phyloP scores from a whole-genome alignment of 2,888 invertebrate genomes.

The Matsumyia berberina region DNA sequence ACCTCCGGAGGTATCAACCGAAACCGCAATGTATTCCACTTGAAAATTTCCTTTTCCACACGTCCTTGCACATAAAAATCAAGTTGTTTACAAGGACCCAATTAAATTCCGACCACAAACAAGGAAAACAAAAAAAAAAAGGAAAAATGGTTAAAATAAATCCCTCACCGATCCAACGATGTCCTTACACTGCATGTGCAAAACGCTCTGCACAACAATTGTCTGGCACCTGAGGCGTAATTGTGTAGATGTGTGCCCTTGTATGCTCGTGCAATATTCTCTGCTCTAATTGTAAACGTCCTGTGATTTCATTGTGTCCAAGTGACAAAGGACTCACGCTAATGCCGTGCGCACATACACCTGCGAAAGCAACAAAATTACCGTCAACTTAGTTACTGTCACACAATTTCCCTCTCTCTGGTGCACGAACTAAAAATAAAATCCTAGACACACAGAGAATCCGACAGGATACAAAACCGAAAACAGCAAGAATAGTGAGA shows the following conservation, averaged over 20 bases:
- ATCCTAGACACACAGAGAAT: slow-evolving; percentile 4
- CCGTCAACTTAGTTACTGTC: slow-evolving; percentile 57
- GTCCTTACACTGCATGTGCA: slow-evolving; percentile 17
- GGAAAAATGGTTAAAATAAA: slow-evolving; percentile 19
- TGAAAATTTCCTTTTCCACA: slow-evolving; percentile 21
- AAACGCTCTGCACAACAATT: slow-evolving; percentile 38
- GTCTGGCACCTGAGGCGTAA: slow-evolving; percentile 61
- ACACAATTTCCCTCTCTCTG: slow-evolving; percentile 9
- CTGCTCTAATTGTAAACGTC: slow-evolving; percentile 40
- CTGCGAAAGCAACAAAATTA: slow-evolving; percentile 48
- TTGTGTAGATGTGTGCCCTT: slow-evolving; percentile 28
- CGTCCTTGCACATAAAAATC: slow-evolving; percentile 51
- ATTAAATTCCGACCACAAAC: slow-evolving; percentile 55
- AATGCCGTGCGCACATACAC: slow-evolving; percentile 9
- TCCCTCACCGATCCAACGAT: slow-evolving; percentile 17
- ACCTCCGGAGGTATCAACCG: slow-evolving; percentile 6
- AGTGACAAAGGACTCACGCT: slow-evolving; percentile 44
- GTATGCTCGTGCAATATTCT: slow-evolving; percentile 3
- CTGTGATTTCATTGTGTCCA: slow-evolving; percentile 60
- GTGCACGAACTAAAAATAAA: slow-evolving; percentile 4
- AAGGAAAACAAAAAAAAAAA: slow-evolving; percentile 22
- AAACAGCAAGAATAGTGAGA: background rate
- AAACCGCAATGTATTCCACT: slow-evolving; percentile 39
- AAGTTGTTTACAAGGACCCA: slow-evolving; percentile 62
- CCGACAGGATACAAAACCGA: slow-evolving; percentile 19